A percentile compares a stretch with the other conserved stretches of the same genome.
Conservation (phyloP, 2,797 vertebrate species). For the Hydrolagus colliei region DNA sequence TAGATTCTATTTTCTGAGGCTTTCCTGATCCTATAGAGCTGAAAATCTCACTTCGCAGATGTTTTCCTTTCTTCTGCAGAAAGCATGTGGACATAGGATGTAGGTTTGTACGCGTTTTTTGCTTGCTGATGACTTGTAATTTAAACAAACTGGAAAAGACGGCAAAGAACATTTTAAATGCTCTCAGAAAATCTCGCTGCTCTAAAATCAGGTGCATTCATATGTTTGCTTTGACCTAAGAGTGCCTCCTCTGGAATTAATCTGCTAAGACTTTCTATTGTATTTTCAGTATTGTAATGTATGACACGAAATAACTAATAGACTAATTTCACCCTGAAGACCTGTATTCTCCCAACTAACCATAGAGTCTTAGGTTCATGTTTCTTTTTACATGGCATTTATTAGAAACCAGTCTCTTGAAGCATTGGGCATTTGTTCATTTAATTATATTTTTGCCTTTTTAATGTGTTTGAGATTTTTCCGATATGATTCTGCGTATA, state of each 20-base stretch:
- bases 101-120: no score
- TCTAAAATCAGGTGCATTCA: slow-evolving; percentile 72
- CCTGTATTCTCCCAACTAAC: slow-evolving; percentile 55
- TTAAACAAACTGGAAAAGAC: no score
- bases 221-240: slow-evolving; percentile 68
- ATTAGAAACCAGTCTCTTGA: slow-evolving; percentile 54
- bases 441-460: no score
- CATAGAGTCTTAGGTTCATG: slow-evolving; percentile 54
- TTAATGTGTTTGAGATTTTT: no score
- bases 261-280: slow-evolving; percentile 71
- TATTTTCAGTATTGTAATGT: slow-evolving; percentile 55
- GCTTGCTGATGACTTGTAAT: no score
- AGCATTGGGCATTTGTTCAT: slow-evolving; percentile 43
- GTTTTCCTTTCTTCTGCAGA: neutral
- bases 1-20: neutral
- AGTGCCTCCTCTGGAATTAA: slow-evolving; percentile 73
- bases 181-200: slow-evolving; percentile 75
- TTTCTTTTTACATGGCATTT: slow-evolving; percentile 58
- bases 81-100: no score
- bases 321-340: slow-evolving; percentile 56
- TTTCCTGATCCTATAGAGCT: neutral
- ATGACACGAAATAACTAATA: slow-evolving; percentile 63
- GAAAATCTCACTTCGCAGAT: neutral
- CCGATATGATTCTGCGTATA: no score
- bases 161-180: slow-evolving; percentile 58